Conservation (phyloP, 2,797 vertebrate species). For the Acridotheres tristis region DNA sequence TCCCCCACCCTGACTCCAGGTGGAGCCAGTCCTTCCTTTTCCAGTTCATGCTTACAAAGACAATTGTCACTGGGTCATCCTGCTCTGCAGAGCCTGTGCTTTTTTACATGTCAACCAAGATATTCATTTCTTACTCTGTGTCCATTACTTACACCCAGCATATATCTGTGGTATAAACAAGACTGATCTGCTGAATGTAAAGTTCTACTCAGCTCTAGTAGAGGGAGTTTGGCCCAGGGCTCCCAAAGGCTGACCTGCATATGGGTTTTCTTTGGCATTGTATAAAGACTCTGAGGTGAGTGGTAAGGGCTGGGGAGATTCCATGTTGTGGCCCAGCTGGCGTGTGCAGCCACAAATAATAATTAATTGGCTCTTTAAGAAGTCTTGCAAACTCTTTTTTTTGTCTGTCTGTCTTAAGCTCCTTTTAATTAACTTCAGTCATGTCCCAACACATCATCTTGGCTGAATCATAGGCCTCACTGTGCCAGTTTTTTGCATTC, state of each 20-base stretch:
- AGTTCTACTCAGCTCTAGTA: background rate
- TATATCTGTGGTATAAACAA: background rate
- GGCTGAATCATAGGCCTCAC: conserved; percentile 51
- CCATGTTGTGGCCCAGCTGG: conserved; percentile 61
- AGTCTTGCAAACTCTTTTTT: conserved; percentile 52
- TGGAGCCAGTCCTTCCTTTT: background rate
- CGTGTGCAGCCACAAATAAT: conserved; percentile 52
- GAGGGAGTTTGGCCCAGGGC: background rate
- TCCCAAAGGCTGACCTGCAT: background rate
- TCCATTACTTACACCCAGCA: background rate
- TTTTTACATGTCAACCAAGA: background rate
- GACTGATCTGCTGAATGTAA: background rate
- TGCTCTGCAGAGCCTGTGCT: background rate
- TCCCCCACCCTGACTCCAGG: background rate
- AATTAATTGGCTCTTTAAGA: conserved; percentile 69
- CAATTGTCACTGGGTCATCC: background rate
- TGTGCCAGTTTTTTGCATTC: conserved; percentile 73
- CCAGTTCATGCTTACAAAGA: background rate
- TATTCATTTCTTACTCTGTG: background rate
- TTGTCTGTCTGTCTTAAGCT: conserved; percentile 56
- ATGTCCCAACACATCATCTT: conserved; percentile 71
- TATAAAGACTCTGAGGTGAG: conserved; percentile 25
- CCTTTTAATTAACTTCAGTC: conserved; percentile 73
- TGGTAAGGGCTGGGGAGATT: conserved; percentile 25
- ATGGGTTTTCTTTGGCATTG: conserved; percentile 3